These are phyloP conservation scores for Heliconius ismenius DNA, from an alignment of 2,888 invertebrate species.

Conservation along the genomic window DNA sequence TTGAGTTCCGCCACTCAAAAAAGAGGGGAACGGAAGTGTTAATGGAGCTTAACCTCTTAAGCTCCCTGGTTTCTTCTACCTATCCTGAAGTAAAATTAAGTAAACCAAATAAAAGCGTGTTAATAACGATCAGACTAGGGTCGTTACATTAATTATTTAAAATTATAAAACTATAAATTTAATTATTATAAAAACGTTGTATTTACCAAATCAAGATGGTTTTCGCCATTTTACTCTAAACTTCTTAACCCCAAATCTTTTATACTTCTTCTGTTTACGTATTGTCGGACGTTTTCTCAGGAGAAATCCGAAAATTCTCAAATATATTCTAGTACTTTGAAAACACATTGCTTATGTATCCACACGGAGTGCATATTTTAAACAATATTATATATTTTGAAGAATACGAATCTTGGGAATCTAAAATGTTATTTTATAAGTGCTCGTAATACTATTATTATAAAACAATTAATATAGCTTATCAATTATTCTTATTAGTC, in stretches of 20 bases:
- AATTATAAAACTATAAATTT: too few relatives aligned
- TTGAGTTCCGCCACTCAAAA: too few relatives aligned
- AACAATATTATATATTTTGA: neutral
- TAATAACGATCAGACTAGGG: too few relatives aligned
- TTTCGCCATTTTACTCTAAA: slow-evolving; percentile 69
- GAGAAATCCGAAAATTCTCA: slow-evolving; percentile 58
- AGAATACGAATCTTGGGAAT: neutral
- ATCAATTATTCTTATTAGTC: neutral
- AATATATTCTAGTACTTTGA: slow-evolving; percentile 50
- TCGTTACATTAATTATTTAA: too few relatives aligned
- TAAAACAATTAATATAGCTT: neutral
- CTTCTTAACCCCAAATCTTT: slow-evolving; percentile 60
- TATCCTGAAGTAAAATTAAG: too few relatives aligned
- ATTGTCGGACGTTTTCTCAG: slow-evolving; percentile 53
- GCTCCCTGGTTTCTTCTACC: too few relatives aligned
- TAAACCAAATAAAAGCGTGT: too few relatives aligned
- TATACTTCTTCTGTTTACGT: slow-evolving; percentile 60
- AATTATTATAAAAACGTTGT: neutral
- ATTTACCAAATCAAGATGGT: slow-evolving; percentile 60
- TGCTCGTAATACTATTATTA: neutral
- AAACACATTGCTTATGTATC: slow-evolving; percentile 63
- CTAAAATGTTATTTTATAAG: neutral
- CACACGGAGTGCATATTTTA: neutral
- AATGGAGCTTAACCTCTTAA: too few relatives aligned
- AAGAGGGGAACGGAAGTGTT: too few relatives aligned